Percentiles rank a stretch among this genome's conserved stretches.
Evolutionary conservation across 2,797 vertebrate species (phyloP).

Genomic region (Emys orbicularis): DNA sequence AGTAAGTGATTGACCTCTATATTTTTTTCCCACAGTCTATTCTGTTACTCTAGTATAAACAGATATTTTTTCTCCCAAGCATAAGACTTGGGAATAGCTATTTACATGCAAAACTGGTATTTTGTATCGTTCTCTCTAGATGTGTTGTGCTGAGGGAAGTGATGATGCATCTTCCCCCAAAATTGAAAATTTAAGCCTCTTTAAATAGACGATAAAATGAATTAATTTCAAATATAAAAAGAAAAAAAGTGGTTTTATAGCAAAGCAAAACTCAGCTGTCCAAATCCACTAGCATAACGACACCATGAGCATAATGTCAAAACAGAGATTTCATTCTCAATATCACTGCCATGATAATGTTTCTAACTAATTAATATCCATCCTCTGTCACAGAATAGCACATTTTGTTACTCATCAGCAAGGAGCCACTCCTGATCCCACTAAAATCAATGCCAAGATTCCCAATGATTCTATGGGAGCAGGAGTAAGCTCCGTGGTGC

Average conservation of each 20-base stretch:
- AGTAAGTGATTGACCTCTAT: not conserved
- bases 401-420: accelerated
- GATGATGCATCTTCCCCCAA: not conserved
- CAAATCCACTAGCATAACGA: not conserved
- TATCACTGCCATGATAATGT: accelerated
- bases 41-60: not conserved
- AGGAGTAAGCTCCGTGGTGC: not conserved
- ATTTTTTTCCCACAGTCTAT: conserved; percentile 8
- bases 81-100: not conserved
- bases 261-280: not conserved
- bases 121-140: not conserved
- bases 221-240: not conserved
- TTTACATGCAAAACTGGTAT: not conserved
- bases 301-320: not conserved
- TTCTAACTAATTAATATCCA: not conserved
- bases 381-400: accelerated
- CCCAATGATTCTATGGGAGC: accelerated
- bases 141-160: not conserved
- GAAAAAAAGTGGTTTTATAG: not conserved
- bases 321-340: not conserved
- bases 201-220: not conserved
- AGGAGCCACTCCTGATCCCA: not conserved
- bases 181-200: not conserved
- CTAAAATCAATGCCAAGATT: not conserved
- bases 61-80: not conserved